Evolutionary conservation across 2,797 vertebrate genomes (phyloP).

Genomic region (Eulemur albifrons): DNA sequence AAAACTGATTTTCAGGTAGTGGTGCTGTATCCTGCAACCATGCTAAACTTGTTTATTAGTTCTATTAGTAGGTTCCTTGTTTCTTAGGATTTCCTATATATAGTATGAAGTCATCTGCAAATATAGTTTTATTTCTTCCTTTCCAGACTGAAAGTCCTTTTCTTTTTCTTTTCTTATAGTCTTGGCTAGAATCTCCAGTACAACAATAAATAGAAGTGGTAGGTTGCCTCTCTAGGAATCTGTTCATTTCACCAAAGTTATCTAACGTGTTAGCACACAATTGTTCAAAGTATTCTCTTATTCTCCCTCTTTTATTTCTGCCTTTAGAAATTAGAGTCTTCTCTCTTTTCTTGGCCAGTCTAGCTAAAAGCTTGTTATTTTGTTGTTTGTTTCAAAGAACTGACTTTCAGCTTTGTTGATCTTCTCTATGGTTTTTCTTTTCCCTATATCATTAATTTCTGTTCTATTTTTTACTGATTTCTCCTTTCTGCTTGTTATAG

Average conservation of each 20-base stretch:
- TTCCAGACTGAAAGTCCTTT: not conserved
- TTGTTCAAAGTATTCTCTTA: not conserved
- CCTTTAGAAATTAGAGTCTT: not conserved
- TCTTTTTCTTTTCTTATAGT: not conserved
- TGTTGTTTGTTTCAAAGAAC: not conserved
- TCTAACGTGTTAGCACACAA: not conserved
- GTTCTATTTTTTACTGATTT: not conserved
- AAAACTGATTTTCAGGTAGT: not conserved
- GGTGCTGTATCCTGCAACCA: not conserved
- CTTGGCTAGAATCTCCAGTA: not conserved
- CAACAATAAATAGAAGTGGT: not conserved
- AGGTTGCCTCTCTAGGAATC: not conserved
- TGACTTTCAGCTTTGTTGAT: not conserved
- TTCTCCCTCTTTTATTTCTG: not conserved
- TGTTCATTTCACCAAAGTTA: not conserved
- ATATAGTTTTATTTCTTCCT: constrained; percentile 1
- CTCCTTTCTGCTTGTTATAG: not conserved
- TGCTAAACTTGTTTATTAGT: not conserved
- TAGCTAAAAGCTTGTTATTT: constrained; percentile 6
- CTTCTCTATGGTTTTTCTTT: not conserved
- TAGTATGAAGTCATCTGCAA: not conserved
- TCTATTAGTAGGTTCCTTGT: not conserved
- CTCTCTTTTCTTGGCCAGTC: not conserved
- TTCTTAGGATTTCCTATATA: not conserved
- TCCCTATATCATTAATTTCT: not conserved